Evolutionary conservation across 2,113 vertebrate species (phyloP).

Genomic region (Hucho hucho): DNA sequence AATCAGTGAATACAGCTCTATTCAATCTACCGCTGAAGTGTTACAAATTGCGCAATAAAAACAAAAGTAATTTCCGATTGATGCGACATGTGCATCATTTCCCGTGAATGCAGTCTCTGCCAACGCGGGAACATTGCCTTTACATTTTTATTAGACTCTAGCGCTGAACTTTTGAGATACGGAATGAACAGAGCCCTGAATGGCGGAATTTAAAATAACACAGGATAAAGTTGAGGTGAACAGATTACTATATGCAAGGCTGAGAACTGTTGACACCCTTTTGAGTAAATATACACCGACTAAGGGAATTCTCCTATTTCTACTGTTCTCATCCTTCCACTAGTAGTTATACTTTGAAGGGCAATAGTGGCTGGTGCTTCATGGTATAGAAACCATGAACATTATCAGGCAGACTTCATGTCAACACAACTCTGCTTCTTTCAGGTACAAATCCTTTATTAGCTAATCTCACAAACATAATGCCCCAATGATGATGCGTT

Average conservation of each 20-base stretch:
- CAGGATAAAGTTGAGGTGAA: not conserved
- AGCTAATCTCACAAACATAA: constrained; percentile 62
- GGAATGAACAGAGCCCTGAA: not conserved
- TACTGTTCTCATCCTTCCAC: not conserved
- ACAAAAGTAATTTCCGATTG: too few relatives aligned
- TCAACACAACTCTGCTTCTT: constrained; percentile 35
- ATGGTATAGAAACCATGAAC: constrained; percentile 37
- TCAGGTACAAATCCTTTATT: constrained; percentile 60
- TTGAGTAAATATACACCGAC: not conserved
- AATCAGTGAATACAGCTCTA: not conserved
- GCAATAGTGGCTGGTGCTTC: constrained; percentile 5
- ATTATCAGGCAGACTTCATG: constrained; percentile 41
- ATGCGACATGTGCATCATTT: too few relatives aligned
- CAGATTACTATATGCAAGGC: not conserved
- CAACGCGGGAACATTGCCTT: too few relatives aligned
- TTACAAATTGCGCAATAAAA: too few relatives aligned
- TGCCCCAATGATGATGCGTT: constrained; percentile 61
- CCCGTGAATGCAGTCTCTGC: too few relatives aligned
- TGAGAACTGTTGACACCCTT: not conserved
- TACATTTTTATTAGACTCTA: too few relatives aligned
- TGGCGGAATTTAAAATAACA: not conserved
- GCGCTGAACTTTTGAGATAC: too few relatives aligned
- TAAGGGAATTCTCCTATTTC: not conserved
- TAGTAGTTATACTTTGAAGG: not conserved
- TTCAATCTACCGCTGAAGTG: too few relatives aligned